Conservation (phyloP, 2,113 vertebrate genomes). For the Platichthys flesus region DNA sequence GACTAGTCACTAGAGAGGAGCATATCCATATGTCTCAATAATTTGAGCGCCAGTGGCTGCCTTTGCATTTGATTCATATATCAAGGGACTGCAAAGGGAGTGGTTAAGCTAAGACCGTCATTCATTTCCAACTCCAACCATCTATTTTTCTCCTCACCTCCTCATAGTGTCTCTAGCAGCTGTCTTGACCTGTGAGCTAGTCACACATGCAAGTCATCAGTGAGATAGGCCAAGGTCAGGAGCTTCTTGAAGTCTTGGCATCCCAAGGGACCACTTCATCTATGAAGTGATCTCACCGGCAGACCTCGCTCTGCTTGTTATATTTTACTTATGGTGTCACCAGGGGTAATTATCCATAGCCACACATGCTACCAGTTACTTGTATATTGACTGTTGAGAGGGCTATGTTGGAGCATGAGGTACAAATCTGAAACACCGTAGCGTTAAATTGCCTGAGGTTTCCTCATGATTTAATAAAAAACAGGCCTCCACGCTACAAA, state of each 20-base stretch:
- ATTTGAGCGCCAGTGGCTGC: constrained; percentile 38
- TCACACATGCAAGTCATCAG: constrained; percentile 86
- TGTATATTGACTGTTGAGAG: constrained; percentile 56
- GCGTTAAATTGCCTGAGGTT: constrained; percentile 73
- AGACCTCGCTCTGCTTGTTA: constrained; percentile 79
- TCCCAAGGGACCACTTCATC: constrained; percentile 82
- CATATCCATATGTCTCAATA: constrained; percentile 61
- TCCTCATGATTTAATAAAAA: constrained; percentile 74
- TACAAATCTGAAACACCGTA: constrained; percentile 72
- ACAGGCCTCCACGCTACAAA: constrained; percentile 52
- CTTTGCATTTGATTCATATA: constrained; percentile 57
- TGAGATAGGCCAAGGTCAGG: constrained; percentile 80
- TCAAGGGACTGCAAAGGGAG: constrained; percentile 39
- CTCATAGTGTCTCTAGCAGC: constrained; percentile 73
- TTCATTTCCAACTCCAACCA: constrained; percentile 46
- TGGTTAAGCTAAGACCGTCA: constrained; percentile 53
- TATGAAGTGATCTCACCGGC: constrained; percentile 79
- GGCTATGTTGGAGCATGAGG: constrained; percentile 50
- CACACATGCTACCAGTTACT: constrained; percentile 82
- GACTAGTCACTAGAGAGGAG: constrained; percentile 25
- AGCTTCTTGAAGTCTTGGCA: constrained; percentile 83
- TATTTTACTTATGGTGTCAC: constrained; percentile 84
- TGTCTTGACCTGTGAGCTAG: constrained; percentile 76
- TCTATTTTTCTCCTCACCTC: constrained; percentile 55
- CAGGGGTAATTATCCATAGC: constrained; percentile 79